These are phyloP conservation scores for Pseudanteris insignis DNA, from an alignment of 2,888 invertebrate species.

Conservation along the genomic window DNA sequence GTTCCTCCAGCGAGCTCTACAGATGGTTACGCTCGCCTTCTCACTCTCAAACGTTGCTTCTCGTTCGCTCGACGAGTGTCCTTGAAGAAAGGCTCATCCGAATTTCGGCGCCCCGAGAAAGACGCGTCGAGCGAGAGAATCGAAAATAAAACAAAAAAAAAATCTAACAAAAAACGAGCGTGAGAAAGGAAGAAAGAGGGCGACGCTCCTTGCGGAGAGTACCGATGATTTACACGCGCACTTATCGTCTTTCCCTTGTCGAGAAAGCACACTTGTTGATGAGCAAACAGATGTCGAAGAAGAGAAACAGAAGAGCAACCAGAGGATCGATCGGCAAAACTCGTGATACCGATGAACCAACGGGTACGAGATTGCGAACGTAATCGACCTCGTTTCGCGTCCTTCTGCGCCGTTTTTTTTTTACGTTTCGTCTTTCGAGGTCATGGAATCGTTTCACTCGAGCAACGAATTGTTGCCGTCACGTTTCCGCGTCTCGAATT, in stretches of 20 bases:
- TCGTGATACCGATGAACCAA: constrained; percentile 18
- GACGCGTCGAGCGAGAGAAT: constrained; percentile 5
- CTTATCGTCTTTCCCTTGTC: constrained; percentile 33
- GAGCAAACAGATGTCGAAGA: constrained; percentile 32
- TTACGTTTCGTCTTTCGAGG: constrained; percentile 30
- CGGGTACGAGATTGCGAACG: constrained; percentile 23
- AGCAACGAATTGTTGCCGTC: constrained; percentile 27
- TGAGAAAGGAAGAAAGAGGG: constrained; percentile 33
- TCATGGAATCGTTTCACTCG: constrained; percentile 39
- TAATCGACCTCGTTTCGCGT: constrained; percentile 33
- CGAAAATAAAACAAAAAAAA: too few species aligned
- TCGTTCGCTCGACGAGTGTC: not conserved
- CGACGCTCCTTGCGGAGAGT: constrained; percentile 32
- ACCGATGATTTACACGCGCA: constrained; percentile 44
- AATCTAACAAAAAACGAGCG: constrained; percentile 23
- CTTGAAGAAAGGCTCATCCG: constrained; percentile 8
- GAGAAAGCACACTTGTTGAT: constrained; percentile 42
- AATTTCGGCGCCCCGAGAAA: constrained; percentile 24
- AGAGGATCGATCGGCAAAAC: constrained; percentile 29
- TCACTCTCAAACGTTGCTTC: constrained; percentile 4
- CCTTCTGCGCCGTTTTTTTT: constrained; percentile 19
- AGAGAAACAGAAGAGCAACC: constrained; percentile 16
- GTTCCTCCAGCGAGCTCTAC: constrained; percentile 22
- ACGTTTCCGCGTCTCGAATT: constrained; percentile 33
- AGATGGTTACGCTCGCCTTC: constrained; percentile 16